These are phyloP conservation scores for Agrotis exclamationis DNA, from an alignment of 2,888 invertebrate genomes.

Conservation along the genomic window DNA sequence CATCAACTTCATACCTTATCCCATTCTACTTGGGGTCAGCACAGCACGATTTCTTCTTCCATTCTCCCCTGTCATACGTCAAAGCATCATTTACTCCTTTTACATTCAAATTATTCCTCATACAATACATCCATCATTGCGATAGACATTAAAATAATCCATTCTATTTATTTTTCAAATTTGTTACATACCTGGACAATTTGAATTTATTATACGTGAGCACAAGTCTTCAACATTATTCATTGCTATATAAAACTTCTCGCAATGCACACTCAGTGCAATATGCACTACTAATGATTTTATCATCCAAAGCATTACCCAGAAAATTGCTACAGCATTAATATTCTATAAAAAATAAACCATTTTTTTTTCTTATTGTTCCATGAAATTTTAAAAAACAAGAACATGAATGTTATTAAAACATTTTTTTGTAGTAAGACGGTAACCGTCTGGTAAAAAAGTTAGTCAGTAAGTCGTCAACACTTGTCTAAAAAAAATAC, in stretches of 20 bases:
- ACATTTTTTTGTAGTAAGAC: no score
- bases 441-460: no score
- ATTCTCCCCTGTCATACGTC: no score
- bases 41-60: no score
- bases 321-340: not conserved
- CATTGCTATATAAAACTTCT: not conserved
- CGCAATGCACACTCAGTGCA: not conserved
- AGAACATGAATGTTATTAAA: no score
- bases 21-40: no score
- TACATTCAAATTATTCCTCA: no score
- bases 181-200: not conserved
- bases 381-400: not conserved
- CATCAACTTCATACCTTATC: no score
- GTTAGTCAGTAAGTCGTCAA: no score
- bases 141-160: not conserved
- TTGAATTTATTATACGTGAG: not conserved
- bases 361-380: not conserved
- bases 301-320: not conserved
- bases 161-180: no score
- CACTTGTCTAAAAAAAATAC: no score
- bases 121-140: not conserved
- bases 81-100: no score
- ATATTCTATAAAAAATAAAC: not conserved
- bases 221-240: not conserved
- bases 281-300: not conserved